Base-by-base conservation (phyloP, 2,888 invertebrate species). In the Euplagia quadripunctaria region DNA sequence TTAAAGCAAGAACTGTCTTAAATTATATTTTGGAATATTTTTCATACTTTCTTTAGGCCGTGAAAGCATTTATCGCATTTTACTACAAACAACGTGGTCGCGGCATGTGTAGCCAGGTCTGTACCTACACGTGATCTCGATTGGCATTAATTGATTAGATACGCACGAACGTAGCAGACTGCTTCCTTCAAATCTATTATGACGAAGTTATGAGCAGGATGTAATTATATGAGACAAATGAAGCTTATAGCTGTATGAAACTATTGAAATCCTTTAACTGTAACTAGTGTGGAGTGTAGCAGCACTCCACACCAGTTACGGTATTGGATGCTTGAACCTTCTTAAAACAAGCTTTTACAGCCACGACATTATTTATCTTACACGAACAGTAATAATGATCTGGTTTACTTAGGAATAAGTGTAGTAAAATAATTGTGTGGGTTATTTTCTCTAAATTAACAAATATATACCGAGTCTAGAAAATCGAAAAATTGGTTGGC, bases 61-160 rank as follows among this genome's bases (percentile, higher is more conserved):
- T 69, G 17, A 46, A 64, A 58, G n/a, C 8, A 73, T 41, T 64
- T 16, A 55, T 52, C 55, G 55, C 46, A 43, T 64, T 20, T 31
- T 20, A 58, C 43, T 46, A 31, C 16, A 61, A 72, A 71, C 85
- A 86, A 87, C 86, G 88, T 87, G 87, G 83, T 78, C 71, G 71
- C 69, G 75, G 83, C 85, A 82, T 84, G 83, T 84, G 85, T 82
- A 73, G 76, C 75, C 82, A 79, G 84, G 74, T 80, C 67, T 64
- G 81, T 85, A 2, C 31, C 31, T 31, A 83, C 90, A 91, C 91
- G 91, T 87, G 88, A 88, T 84, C 73, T 84, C 84, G 87, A 91
- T 92, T 91, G 91, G 82, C 85, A 85, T 88, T 91, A 93, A 94
- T 94, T 93, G 92, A 92, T 93, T 91, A 91, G 90, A 87, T 82